phyloP scores from a whole-genome alignment of 2,797 vertebrate genomes.

The Chelmon rostratus region DNA sequence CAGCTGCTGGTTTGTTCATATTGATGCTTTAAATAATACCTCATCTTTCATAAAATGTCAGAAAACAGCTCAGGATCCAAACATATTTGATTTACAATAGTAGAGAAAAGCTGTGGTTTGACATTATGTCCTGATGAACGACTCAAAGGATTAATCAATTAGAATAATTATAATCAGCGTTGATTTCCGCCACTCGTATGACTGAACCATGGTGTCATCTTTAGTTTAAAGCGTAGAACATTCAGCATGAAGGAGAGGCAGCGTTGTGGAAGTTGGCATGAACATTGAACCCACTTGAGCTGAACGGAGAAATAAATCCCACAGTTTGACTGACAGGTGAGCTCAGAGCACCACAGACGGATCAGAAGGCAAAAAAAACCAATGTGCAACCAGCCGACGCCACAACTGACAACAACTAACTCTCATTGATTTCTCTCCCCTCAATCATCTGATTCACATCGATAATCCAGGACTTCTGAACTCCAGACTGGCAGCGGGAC shows the following conservation, averaged over 20 bases:
- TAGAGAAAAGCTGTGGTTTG: not conserved
- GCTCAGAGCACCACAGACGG: not conserved
- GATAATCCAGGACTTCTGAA: constrained; percentile 40
- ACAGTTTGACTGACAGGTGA: not conserved
- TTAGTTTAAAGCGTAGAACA: not conserved
- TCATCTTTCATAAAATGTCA: not conserved
- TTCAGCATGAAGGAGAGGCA: not conserved
- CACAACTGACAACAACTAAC: constrained; percentile 9
- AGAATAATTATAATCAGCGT: not conserved
- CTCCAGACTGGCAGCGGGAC: not conserved
- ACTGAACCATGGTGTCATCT: too few relatives aligned
- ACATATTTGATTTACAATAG: not conserved
- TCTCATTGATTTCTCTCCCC: constrained; percentile 30
- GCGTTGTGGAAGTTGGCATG: too few relatives aligned
- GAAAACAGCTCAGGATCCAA: too few relatives aligned
- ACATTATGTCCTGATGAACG: not conserved
- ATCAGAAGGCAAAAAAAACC: constrained; percentile 13
- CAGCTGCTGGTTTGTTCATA: too few relatives aligned
- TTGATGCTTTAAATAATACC: too few relatives aligned
- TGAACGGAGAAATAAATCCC: not conserved
- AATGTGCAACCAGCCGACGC: not conserved
- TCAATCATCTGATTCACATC: constrained; percentile 48
- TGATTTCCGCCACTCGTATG: not conserved
- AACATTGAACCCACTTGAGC: not conserved
- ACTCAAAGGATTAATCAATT: not conserved